Evolutionary conservation across 2,888 invertebrate species (phyloP).

Genomic region (Nysson spinosus): DNA sequence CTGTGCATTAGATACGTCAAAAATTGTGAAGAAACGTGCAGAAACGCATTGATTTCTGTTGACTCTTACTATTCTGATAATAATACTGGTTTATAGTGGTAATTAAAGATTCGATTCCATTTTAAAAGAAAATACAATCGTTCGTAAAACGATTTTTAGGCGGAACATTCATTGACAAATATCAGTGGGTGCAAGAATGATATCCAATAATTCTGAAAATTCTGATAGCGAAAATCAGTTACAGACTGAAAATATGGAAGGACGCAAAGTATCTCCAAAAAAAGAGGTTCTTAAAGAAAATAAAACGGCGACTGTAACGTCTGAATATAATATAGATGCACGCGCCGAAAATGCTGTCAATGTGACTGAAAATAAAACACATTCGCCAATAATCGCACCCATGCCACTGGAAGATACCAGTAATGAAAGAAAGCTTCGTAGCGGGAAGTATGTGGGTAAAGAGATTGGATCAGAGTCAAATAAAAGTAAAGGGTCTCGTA

Average conservation of each 20-base stretch:
- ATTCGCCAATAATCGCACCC: slow-evolving; percentile 4
- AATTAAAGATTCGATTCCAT: too few species aligned
- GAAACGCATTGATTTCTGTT: slow-evolving; percentile 12
- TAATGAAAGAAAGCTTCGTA: slow-evolving; percentile 37
- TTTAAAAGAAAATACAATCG: too few species aligned
- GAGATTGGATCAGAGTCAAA: slow-evolving; percentile 9
- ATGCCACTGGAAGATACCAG: slow-evolving; percentile 7
- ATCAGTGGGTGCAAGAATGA: too few species aligned
- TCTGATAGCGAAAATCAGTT: slow-evolving; percentile 32
- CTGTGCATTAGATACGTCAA: slow-evolving; percentile 10
- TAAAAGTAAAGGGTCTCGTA: slow-evolving; percentile 4
- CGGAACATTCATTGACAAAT: slow-evolving; percentile 1
- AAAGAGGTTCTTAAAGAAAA: slow-evolving; percentile 17
- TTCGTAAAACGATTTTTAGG: too few species aligned
- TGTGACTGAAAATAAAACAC: slow-evolving; percentile 1
- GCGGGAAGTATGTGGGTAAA: slow-evolving; percentile 33
- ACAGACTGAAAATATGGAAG: slow-evolving; percentile 10
- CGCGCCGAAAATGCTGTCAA: background rate
- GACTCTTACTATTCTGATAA: too few species aligned
- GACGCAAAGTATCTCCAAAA: slow-evolving; percentile 10
- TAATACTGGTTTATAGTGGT: too few species aligned
- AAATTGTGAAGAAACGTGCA: slow-evolving; percentile 30
- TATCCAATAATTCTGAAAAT: slow-evolving; percentile 37
- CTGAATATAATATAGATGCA: background rate
- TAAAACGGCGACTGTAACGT: slow-evolving; percentile 7